These are phyloP conservation scores for Bhutanitis thaidina DNA, from an alignment of 2,888 invertebrate species.

Conservation along the genomic window DNA sequence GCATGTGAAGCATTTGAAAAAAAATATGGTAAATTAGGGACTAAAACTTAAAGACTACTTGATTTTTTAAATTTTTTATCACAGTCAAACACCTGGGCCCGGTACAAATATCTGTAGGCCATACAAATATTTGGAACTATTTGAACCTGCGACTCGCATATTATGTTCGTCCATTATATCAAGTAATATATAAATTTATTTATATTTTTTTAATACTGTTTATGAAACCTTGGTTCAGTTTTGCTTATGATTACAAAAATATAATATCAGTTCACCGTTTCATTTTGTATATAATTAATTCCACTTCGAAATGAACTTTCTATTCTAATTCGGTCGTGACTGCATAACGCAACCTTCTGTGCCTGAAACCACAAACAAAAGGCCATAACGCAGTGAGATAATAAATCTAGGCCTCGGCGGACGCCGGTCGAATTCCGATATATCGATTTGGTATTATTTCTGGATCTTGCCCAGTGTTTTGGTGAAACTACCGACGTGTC, in stretches of 20 bases:
- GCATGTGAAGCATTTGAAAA: too few relatives aligned
- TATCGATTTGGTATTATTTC: constrained; percentile 33
- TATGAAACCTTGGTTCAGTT: not conserved
- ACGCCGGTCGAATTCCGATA: constrained; percentile 27
- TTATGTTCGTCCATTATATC: too few relatives aligned
- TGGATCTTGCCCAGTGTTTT: not conserved
- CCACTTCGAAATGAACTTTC: constrained; percentile 28
- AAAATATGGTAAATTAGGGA: too few relatives aligned
- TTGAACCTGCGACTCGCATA: too few relatives aligned
- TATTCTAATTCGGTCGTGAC: constrained; percentile 30
- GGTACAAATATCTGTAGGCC: too few relatives aligned
- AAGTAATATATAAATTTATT: too few relatives aligned
- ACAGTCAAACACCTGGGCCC: too few relatives aligned
- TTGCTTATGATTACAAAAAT: constrained; percentile 1
- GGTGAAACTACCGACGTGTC: too few relatives aligned
- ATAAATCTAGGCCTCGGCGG: constrained; percentile 37
- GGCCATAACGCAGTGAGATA: constrained; percentile 31
- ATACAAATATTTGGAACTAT: too few relatives aligned
- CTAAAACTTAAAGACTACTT: too few relatives aligned
- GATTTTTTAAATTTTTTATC: too few relatives aligned
- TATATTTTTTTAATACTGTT: too few relatives aligned
- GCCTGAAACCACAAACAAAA: constrained; percentile 37
- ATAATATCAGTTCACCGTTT: constrained; percentile 19
- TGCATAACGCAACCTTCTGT: constrained; percentile 22
- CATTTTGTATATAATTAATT: constrained; percentile 26